Evolutionary conservation across 2,797 vertebrate species (phyloP).

Genomic region (Acropternis orthonyx): DNA sequence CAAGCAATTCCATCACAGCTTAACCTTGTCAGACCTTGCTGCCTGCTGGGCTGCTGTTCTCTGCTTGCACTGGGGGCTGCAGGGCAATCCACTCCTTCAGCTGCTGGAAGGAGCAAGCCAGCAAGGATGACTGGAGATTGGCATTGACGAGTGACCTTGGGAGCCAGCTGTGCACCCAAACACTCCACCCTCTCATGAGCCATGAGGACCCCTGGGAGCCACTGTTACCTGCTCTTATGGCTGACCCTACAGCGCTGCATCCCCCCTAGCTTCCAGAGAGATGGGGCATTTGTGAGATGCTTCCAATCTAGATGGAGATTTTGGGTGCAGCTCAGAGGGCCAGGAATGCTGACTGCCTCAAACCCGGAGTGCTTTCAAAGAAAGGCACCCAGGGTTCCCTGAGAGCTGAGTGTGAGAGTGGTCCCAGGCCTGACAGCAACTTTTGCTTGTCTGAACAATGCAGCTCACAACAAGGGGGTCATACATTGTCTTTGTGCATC

Average conservation of each 20-base stretch:
- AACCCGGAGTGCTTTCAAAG: not conserved
- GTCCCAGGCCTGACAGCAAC: not conserved
- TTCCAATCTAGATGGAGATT: not conserved
- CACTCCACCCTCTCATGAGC: not conserved
- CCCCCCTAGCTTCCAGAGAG: not conserved
- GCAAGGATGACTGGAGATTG: not conserved
- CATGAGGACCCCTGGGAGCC: fast-evolving
- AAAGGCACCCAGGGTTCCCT: not conserved
- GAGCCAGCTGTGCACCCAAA: not conserved
- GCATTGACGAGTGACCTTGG: not conserved
- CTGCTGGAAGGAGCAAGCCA: not conserved
- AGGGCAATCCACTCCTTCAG: not conserved
- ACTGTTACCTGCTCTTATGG: fast-evolving
- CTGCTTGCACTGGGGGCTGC: not conserved
- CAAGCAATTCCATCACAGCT: not conserved
- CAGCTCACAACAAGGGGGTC: not conserved
- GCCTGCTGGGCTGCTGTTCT: not conserved
- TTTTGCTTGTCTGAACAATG: fast-evolving
- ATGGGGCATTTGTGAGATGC: not conserved
- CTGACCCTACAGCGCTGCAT: not conserved
- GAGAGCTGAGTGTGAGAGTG: fast-evolving
- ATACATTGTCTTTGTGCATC: not conserved
- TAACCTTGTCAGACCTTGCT: constrained; percentile 29
- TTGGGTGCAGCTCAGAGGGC: not conserved
- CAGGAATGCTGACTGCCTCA: not conserved